Percentiles rank a stretch among this genome's conserved stretches.
Evolutionary conservation across 23 tunicate species (phyloP).

Genomic region (Corella eumyota): DNA sequence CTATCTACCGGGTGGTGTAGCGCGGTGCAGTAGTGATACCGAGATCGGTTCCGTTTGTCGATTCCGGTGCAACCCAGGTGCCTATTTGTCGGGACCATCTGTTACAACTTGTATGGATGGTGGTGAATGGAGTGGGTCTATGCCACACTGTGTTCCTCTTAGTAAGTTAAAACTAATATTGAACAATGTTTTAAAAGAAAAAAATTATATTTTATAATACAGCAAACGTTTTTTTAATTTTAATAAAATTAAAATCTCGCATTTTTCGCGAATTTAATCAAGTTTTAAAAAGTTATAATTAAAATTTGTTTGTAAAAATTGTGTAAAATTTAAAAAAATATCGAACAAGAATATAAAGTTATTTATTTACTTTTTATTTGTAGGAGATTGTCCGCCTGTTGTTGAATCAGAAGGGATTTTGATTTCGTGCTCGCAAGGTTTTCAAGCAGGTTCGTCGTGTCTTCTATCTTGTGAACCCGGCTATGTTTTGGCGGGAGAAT

Average conservation of each 20-base stretch:
- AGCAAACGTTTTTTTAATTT: too few relatives aligned
- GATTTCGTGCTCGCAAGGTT: background rate
- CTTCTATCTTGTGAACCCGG: background rate
- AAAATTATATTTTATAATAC: too few relatives aligned
- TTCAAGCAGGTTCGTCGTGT: background rate
- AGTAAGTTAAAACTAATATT: too few relatives aligned
- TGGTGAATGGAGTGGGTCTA: constrained; percentile 29
- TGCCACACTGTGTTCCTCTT: constrained; percentile 19
- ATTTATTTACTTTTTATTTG: too few relatives aligned
- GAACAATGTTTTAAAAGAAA: too few relatives aligned
- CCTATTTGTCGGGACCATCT: constrained; percentile 13
- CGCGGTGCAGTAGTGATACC: constrained; percentile 14
- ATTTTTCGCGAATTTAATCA: too few relatives aligned
- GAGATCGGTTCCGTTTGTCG: constrained; percentile 45
- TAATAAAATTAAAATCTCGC: too few relatives aligned
- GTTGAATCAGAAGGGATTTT: background rate
- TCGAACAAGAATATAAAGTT: too few relatives aligned
- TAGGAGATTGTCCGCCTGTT: background rate
- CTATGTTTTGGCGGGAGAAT: background rate
- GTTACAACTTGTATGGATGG: constrained; percentile 19
- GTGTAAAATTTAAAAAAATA: too few relatives aligned
- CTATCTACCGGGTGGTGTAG: constrained; percentile 8
- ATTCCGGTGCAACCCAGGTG: constrained; percentile 21
- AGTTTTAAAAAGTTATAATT: too few relatives aligned
- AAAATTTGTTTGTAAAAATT: too few relatives aligned